These are phyloP conservation scores for Odontamblyopus lacepedii DNA, from an alignment of 2,797 vertebrate genomes.

Conservation along the genomic window DNA sequence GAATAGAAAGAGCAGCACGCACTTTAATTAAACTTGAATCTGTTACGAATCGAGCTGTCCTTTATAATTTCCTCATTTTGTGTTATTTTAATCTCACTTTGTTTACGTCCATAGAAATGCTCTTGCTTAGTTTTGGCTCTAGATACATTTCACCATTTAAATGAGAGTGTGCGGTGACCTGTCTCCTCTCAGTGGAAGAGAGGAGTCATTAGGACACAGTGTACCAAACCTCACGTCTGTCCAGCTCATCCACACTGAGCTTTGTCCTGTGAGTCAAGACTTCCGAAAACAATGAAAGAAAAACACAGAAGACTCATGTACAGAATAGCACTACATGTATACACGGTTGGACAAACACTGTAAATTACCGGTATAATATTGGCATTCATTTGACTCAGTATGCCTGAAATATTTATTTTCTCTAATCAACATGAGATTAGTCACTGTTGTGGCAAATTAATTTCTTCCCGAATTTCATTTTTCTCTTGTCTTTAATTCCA, in stretches of 20 bases:
- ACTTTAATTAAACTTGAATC: not conserved
- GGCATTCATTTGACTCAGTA: not conserved
- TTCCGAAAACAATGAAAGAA: not conserved
- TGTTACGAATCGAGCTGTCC: not conserved
- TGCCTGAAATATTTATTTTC: too few relatives aligned
- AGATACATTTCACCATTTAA: not conserved
- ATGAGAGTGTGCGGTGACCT: conserved; percentile 4
- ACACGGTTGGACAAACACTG: not conserved
- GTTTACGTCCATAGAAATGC: not conserved
- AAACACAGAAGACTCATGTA: conserved; percentile 1
- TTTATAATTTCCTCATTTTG: not conserved
- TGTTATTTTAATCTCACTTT: not conserved
- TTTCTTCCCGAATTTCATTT: too few relatives aligned
- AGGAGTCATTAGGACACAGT: conserved; percentile 26
- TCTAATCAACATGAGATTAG: too few relatives aligned
- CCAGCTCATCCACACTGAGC: not conserved
- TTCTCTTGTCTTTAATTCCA: too few relatives aligned
- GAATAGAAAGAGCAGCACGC: not conserved
- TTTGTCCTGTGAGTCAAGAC: conserved; percentile 2
- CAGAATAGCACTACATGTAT: not conserved
- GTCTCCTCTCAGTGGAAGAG: conserved; percentile 24
- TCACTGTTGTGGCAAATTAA: too few relatives aligned
- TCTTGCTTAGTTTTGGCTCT: not conserved
- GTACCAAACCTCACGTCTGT: not conserved
- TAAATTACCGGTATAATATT: not conserved